phyloP scores from a whole-genome alignment of 2,888 invertebrate species.

The Cephus rjabovi region DNA sequence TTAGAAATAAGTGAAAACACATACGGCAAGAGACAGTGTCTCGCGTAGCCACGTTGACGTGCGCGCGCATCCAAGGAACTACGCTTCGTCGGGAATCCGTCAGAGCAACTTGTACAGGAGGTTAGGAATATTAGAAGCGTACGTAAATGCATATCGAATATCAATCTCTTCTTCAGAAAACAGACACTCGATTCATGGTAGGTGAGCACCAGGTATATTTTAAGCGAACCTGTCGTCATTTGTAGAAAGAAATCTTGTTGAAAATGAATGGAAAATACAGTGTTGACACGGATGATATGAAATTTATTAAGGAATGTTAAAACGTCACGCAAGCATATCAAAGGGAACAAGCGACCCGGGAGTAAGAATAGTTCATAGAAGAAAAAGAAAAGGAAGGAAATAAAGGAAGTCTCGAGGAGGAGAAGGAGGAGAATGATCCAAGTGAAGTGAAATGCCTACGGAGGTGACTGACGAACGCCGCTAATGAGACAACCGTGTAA shows the following conservation, averaged over 20 bases:
- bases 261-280: neutral
- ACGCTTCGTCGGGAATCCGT: neutral
- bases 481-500: slow-evolving; percentile 45
- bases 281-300: neutral
- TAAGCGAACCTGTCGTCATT: neutral
- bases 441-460: slow-evolving; percentile 21
- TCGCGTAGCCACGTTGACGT: neutral
- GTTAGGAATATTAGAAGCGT: neutral
- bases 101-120: neutral
- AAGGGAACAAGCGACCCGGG: slow-evolving; percentile 28
- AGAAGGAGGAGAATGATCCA: slow-evolving; percentile 9
- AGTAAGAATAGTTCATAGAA: slow-evolving; percentile 48
- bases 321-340: slow-evolving; percentile 29
- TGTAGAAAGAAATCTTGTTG: neutral
- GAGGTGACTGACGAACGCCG: slow-evolving; percentile 53
- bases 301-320: neutral
- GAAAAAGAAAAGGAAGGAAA: slow-evolving; percentile 38
- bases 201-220: neutral
- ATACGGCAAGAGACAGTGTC: neutral
- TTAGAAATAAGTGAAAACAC: slow-evolving; percentile 25
- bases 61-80: neutral
- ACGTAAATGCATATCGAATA: neutral
- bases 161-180: neutral
- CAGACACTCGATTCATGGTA: neutral
- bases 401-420: slow-evolving; percentile 15